phyloP scores from a whole-genome alignment of 2,797 vertebrate species.

The Falco biarmicus region DNA sequence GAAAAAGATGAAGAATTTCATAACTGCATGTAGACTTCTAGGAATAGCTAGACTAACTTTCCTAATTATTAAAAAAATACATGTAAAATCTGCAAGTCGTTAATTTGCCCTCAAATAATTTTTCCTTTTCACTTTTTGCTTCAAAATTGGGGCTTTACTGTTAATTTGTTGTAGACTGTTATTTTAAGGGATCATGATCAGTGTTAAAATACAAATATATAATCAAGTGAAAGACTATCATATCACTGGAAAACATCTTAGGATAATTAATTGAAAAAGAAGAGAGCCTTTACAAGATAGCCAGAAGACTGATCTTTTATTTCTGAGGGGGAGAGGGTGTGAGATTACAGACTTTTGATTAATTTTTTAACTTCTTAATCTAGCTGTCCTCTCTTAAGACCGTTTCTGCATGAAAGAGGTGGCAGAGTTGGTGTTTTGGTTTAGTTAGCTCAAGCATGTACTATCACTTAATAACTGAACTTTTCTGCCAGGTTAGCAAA shows the following conservation, averaged over 20 bases:
- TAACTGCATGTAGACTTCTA: neutral
- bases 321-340: neutral
- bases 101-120: neutral
- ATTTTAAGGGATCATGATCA: neutral
- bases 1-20: neutral
- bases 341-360: neutral
- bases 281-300: neutral
- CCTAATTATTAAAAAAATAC: neutral
- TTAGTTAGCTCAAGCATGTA: neutral
- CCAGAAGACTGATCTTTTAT: neutral
- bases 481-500: neutral
- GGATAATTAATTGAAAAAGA: neutral
- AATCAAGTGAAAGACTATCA: neutral
- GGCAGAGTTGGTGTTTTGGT: neutral
- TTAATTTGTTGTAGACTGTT: neutral
- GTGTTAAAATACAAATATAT: neutral
- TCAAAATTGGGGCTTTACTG: neutral
- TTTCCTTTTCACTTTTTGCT: neutral
- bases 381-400: neutral
- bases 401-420: neutral
- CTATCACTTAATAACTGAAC: neutral
- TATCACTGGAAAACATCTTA: neutral
- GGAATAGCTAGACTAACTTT: neutral
- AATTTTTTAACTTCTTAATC: neutral
- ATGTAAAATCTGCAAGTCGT: neutral